Base-by-base conservation (phyloP, 2,113 vertebrate species). In the Poeciliopsis retropinna region DNA sequence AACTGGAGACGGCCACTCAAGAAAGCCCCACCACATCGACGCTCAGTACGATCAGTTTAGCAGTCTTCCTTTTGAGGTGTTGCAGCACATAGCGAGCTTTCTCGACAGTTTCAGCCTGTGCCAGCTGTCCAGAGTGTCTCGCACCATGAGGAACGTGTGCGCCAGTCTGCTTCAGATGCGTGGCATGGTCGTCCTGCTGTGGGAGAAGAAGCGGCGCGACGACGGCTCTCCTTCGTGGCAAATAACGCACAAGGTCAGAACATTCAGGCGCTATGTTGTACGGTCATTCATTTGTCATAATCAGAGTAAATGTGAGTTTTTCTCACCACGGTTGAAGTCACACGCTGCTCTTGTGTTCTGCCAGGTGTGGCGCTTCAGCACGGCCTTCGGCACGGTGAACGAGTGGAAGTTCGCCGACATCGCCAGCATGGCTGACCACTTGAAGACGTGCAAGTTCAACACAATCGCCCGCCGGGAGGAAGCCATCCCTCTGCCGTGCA, bases 361-460 rank as follows among this genome's bases (percentile, higher is more conserved):
- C 72, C 90, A 99, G 98, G 97, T 98, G 17, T 99, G 98, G 98
- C 91, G 96, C 66, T 99, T 99, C 95, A 99, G 98, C 91, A 99
- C 98, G 12, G 97, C 98, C 3, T 99, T 99, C 75, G 97, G 97
- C 86, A 98, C 98, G 9, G 98, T 99, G 77, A 96, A 96, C 0
- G 96, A 97, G 76, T 99, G 98, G 98, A 99, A 98, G 81, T 99
- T 99, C 91, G 97, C 98, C 69, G 96, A 99, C 93, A 97, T 98
- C 71, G 87, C 97, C 82, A 99, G 97, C 95, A 99, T 99, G 97
- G 98, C 98, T 47, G 98, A 99, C 91, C 98, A 99, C 92, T 93
- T 99, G 92, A 99, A 98, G 95, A 97, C 95, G 81, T 99, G 98
- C 90, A 96, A 94, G 92, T 99, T 96, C 90, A 99, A 99, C 77